These are phyloP conservation scores for Amblyteles armatorius DNA, from an alignment of 2,888 invertebrate species.

Conservation along the genomic window DNA sequence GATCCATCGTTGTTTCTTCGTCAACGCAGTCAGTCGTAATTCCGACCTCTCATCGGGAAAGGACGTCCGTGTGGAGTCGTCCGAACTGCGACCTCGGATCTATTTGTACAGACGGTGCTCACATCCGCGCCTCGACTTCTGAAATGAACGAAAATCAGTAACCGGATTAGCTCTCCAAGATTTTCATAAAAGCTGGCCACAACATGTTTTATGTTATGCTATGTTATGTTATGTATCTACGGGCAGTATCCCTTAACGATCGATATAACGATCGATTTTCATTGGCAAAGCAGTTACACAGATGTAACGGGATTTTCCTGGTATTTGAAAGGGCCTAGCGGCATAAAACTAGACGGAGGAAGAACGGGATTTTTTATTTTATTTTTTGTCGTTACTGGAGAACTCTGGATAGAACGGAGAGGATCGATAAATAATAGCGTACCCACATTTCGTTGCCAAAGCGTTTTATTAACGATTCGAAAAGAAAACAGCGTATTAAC, in stretches of 20 bases:
- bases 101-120: slow-evolving; percentile 45
- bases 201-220: too few relatives aligned
- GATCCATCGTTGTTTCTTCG: slow-evolving; percentile 30
- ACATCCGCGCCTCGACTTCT: slow-evolving; percentile 45
- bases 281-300: slow-evolving; percentile 1
- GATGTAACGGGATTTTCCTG: not conserved
- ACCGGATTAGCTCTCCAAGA: not conserved
- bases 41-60: slow-evolving; percentile 33
- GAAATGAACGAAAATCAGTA: slow-evolving; percentile 27
- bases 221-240: too few relatives aligned
- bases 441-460: slow-evolving; percentile 56
- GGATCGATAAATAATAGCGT: slow-evolving; percentile 40
- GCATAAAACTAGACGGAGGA: not conserved
- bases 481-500: slow-evolving; percentile 75
- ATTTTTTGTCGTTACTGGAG: slow-evolving; percentile 9
- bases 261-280: not conserved
- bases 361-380: not conserved
- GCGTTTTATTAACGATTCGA: slow-evolving; percentile 82
- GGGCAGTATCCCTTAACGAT: too few relatives aligned
- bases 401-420: not conserved
- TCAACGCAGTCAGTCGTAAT: slow-evolving; percentile 57
- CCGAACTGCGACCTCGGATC: slow-evolving; percentile 44
- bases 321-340: too few relatives aligned
- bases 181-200: not conserved
- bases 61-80: slow-evolving; percentile 38